Evolutionary conservation across 2,113 vertebrate species (phyloP).

Genomic region (Rhinichthys klamathensis): DNA sequence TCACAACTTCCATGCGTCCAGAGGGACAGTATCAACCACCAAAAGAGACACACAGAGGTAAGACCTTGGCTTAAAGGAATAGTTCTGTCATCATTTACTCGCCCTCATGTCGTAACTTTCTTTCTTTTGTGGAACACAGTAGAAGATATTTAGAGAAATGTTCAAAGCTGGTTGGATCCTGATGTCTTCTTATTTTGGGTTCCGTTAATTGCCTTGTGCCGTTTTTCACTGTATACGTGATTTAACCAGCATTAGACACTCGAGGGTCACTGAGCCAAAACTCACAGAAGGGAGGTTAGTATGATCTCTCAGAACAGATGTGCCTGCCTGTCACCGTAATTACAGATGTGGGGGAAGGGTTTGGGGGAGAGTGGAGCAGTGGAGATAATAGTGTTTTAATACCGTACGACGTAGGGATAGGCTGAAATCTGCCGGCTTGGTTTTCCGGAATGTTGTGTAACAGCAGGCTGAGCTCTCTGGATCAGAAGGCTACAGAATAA

Average conservation of each 20-base stretch:
- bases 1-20: conserved; percentile 35
- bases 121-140: background rate
- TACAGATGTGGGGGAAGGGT: conserved; percentile 49
- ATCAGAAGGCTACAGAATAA: conserved; percentile 39
- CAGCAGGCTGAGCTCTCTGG: conserved; percentile 4
- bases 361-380: conserved; percentile 45
- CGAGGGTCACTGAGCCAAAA: conserved; percentile 25
- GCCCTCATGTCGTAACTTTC: background rate
- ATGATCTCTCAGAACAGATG: conserved; percentile 54
- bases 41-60: conserved; percentile 32
- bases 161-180: background rate
- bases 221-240: background rate
- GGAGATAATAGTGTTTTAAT: conserved; percentile 51
- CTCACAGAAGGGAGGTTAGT: conserved; percentile 8
- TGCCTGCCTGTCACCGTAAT: conserved; percentile 43
- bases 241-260: conserved; percentile 20
- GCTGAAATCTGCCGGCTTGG: conserved; percentile 48
- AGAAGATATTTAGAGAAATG: background rate
- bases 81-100: background rate
- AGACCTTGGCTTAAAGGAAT: background rate
- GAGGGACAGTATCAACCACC: conserved; percentile 47
- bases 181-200: background rate
- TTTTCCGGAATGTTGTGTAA: conserved; percentile 59
- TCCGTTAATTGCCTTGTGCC: conserved; percentile 1
- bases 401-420: conserved; percentile 19